Base-by-base conservation (phyloP, 2,797 vertebrate species). In the Lindbergichthys nudifrons region DNA sequence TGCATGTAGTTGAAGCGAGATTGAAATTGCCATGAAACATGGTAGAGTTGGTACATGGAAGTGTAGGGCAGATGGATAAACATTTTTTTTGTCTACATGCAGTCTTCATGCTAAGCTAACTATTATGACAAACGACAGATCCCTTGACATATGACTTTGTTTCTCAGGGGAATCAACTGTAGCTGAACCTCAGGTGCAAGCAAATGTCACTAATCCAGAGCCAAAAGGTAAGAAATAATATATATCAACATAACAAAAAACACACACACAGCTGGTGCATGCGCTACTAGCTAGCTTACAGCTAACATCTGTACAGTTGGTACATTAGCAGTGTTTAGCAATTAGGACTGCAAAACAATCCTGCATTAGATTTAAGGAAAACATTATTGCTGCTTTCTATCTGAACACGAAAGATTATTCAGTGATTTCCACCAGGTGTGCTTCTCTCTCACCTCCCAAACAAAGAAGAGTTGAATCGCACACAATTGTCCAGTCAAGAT, bases 211-310 rank as follows among this genome's bases (percentile, higher is more conserved):
- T 0, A 5, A 52, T 4, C 11, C 21, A 14, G 60, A n/a, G 0
- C 5, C 16, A 12, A 41, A 21, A 41, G 80, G 90, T 92, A 79
- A 83, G 84, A 66, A 63, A 63, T 10, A 2, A 7, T 3, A 14
- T 19, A 21, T 42, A 6, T 26, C 42, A 12, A 45, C 10, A 45
- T 8, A 4, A 9, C 51, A 50, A 9, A 7, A 26, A 63, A n/a
- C 18, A 26, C 21, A 41, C 26, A 8, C 54, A 23, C 2, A 0
- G 39, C 3, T 1, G 12, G n/a, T 39, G 16, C 4, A 2, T 59
- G n/a, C 1, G 3, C 16, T 23, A 13, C 56, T 19, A 16, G 36
- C 50, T 39, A 56, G n/a, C 21, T 56, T 14, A 30, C 14, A 41
- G 11, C 11, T 16, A 47, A 42, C 8, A 3, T 4, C 21, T 36